Evolutionary conservation across 2,797 vertebrate species (phyloP).

Genomic region (Coregonus ussuriensis): DNA sequence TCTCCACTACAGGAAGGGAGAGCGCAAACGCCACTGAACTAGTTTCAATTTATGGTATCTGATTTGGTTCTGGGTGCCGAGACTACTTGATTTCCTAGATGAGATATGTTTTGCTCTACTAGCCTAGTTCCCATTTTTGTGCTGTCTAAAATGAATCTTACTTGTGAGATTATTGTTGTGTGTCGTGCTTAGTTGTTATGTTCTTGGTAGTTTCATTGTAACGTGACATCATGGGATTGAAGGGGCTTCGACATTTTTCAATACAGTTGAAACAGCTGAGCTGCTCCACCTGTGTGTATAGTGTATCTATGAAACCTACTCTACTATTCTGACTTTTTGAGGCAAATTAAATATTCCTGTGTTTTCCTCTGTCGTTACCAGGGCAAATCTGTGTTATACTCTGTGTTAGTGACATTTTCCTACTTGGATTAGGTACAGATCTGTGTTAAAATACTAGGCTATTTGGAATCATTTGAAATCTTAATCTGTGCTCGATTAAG

Average conservation of each 20-base stretch:
- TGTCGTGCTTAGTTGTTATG: not conserved
- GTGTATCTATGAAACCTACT: not conserved
- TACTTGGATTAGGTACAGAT: conserved; percentile 22
- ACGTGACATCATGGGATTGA: not conserved
- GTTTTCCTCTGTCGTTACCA: conserved; percentile 22
- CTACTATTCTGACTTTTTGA: conserved; percentile 9
- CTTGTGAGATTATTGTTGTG: too few relatives aligned
- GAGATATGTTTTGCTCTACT: too few relatives aligned
- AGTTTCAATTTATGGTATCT: too few relatives aligned
- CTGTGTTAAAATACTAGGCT: not conserved
- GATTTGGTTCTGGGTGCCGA: not conserved
- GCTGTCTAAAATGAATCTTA: not conserved
- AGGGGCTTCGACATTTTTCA: not conserved
- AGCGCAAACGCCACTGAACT: too few relatives aligned
- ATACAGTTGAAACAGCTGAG: not conserved
- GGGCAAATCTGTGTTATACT: conserved; percentile 2
- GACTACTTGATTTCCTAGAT: not conserved
- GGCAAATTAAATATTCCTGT: conserved; percentile 33
- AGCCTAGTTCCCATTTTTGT: too few relatives aligned
- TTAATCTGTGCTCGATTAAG: not conserved
- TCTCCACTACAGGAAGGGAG: too few relatives aligned
- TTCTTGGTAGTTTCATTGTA: not conserved
- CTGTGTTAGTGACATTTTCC: not conserved
- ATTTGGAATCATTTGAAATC: not conserved
- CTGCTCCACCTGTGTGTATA: not conserved